Conservation (phyloP, 2,797 vertebrate species). For the Phalloptychus januarius region DNA sequence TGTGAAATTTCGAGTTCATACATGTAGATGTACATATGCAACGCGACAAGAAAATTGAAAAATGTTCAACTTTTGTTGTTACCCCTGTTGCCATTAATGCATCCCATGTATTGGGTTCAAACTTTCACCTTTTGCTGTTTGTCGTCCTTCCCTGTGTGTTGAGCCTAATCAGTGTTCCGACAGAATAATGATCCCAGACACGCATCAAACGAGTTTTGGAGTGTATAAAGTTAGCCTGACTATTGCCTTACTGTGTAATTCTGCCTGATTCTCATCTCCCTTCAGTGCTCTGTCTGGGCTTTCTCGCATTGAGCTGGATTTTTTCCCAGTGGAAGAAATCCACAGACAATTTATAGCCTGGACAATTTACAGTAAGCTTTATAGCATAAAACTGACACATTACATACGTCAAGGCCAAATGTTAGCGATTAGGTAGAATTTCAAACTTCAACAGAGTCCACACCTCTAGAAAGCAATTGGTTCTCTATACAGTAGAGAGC, state of each 20-base stretch:
- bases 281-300: not conserved
- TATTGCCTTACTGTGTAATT: not conserved
- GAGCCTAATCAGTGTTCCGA: not conserved
- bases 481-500: not conserved
- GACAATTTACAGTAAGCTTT: too few species aligned
- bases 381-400: not conserved
- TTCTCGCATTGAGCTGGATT: not conserved
- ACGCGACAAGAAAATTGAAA: too few species aligned
- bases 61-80: too few species aligned
- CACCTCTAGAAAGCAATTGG: not conserved
- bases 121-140: not conserved
- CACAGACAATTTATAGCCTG: too few species aligned
- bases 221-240: not conserved
- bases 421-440: not conserved
- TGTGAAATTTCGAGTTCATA: too few species aligned
- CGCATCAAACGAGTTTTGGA: not conserved
- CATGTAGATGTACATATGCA: too few species aligned
- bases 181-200: not conserved
- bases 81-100: too few species aligned
- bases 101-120: not conserved
- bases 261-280: not conserved
- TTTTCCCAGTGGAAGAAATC: not conserved
- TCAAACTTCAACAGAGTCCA: not conserved
- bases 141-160: not conserved
- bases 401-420: not conserved